Evolutionary conservation across 35 echinoderm and acorn worm species (phyloP).

Genomic region (Ophiothrix spiculata): DNA sequence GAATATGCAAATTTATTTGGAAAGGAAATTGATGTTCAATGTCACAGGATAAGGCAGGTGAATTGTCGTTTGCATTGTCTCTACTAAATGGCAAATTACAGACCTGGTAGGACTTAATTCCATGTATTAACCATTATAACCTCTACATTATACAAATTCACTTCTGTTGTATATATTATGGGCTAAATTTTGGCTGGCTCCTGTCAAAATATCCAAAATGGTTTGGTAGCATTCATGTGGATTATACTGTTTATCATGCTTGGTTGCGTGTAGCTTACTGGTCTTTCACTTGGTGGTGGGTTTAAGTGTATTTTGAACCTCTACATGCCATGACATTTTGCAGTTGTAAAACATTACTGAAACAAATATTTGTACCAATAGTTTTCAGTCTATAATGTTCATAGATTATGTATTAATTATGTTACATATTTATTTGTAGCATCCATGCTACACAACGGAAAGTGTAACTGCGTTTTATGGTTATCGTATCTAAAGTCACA

Average conservation of each 20-base stretch:
- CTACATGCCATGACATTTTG: no score
- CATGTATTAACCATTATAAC: not conserved
- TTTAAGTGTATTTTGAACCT: no score
- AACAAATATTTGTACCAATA: no score
- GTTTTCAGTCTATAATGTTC: no score
- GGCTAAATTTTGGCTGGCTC: not conserved
- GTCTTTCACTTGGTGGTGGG: no score
- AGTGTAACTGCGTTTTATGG: no score
- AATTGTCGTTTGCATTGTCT: not conserved
- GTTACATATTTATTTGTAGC: no score
- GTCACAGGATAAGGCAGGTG: not conserved
- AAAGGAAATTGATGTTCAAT: not conserved
- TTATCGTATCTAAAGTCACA: no score
- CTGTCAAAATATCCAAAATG: not conserved
- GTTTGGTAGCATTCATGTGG: not conserved
- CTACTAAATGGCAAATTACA: slow-evolving; percentile 10
- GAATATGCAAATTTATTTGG: not conserved
- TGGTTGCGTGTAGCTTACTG: not conserved
- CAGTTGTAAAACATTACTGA: no score
- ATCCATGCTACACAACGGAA: no score
- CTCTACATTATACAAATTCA: not conserved
- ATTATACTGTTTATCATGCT: slow-evolving; percentile 10
- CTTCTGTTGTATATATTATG: not conserved
- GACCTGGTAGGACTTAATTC: not conserved
- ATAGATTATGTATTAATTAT: no score